These are phyloP conservation scores for Hoplodrina blanda DNA, from an alignment of 2,888 invertebrate species.

Conservation along the genomic window DNA sequence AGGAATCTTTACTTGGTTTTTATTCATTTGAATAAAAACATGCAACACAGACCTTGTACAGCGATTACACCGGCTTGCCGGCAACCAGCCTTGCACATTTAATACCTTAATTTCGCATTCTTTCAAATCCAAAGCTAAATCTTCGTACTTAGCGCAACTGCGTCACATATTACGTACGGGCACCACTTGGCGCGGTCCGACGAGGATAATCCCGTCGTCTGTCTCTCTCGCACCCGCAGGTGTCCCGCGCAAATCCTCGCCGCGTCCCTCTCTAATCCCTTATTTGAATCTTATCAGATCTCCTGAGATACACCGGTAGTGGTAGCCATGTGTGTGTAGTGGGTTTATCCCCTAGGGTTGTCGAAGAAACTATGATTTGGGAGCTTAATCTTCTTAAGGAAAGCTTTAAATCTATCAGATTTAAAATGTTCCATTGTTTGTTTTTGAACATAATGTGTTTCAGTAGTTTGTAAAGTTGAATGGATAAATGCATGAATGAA, in stretches of 20 bases:
- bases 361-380: constrained; percentile 48
- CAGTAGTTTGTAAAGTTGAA: not conserved
- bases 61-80: constrained; percentile 23
- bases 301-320: constrained; percentile 88
- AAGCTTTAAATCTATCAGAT: constrained; percentile 45
- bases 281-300: constrained; percentile 91
- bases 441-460: constrained; percentile 9
- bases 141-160: constrained; percentile 68
- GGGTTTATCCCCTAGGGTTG: constrained; percentile 81
- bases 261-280: constrained; percentile 89
- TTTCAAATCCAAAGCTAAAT: constrained; percentile 70
- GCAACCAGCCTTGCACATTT: constrained; percentile 33
- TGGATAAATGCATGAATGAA: not conserved
- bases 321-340: constrained; percentile 84
- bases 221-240: constrained; percentile 79
- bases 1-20: not conserved
- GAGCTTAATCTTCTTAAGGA: constrained; percentile 48
- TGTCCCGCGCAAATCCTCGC: constrained; percentile 85
- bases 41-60: not conserved
- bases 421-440: not conserved
- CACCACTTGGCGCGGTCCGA: constrained; percentile 84
- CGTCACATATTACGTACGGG: constrained; percentile 70
- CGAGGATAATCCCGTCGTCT: constrained; percentile 86
- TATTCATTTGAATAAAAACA: constrained; percentile 14
- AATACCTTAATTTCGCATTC: constrained; percentile 64